These are phyloP conservation scores for Beris chalybata DNA, from an alignment of 2,888 invertebrate genomes.

Conservation along the genomic window DNA sequence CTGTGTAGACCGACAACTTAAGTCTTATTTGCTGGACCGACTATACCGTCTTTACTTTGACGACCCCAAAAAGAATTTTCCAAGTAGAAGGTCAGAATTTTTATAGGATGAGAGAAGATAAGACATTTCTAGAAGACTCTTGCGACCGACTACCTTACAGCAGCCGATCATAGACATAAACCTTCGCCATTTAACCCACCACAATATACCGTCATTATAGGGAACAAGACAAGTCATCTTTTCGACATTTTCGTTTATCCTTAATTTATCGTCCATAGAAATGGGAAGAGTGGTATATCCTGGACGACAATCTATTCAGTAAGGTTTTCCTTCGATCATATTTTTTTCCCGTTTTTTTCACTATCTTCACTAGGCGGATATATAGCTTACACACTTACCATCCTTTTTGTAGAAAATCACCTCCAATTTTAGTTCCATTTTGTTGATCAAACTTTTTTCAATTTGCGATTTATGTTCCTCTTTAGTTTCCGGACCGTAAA, in stretches of 20 bases:
- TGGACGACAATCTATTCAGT: constrained; percentile 9
- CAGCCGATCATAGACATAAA: too few species aligned
- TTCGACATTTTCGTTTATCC: not conserved
- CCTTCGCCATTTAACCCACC: too few species aligned
- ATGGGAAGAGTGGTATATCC: not conserved
- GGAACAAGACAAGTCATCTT: not conserved
- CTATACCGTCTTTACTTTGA: too few species aligned
- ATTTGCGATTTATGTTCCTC: constrained; percentile 88
- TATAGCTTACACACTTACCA: constrained; percentile 65
- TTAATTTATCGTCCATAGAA: not conserved
- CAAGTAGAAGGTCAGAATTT: too few species aligned
- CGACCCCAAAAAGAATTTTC: too few species aligned
- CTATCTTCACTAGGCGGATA: constrained; percentile 42
- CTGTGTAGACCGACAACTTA: too few species aligned
- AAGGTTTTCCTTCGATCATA: constrained; percentile 42
- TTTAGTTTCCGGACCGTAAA: constrained; percentile 87
- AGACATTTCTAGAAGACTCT: too few species aligned
- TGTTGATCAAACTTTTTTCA: constrained; percentile 84
- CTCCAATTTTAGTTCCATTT: constrained; percentile 90
- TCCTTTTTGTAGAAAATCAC: constrained; percentile 94
- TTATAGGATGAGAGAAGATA: too few species aligned
- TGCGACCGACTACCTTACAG: too few species aligned
- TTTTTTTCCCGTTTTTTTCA: constrained; percentile 46
- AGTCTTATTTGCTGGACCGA: too few species aligned
- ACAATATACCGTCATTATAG: too few species aligned